Conservation (phyloP, 2,113 vertebrate species). For the Boulengerochromis microlepis region DNA sequence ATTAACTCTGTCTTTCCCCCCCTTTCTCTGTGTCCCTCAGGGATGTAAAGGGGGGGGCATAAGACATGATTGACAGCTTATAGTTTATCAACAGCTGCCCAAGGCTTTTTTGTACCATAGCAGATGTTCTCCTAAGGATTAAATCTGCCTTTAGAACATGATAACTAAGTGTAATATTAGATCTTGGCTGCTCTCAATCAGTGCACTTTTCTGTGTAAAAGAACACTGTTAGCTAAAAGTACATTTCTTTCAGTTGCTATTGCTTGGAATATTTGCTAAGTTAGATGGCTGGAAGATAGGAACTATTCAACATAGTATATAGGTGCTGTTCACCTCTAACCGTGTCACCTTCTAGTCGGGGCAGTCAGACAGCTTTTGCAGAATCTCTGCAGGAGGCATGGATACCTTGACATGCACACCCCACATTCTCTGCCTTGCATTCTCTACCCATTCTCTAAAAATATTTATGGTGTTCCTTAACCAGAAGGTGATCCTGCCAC, state of each 20-base stretch:
- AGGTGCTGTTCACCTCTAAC: not conserved
- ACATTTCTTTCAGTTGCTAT: not conserved
- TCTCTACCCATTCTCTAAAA: not conserved
- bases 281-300: not conserved
- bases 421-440: not conserved
- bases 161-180: slow-evolving; percentile 10
- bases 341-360: not conserved
- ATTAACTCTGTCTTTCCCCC: slow-evolving; percentile 38
- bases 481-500: not conserved
- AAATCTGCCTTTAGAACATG: slow-evolving; percentile 17
- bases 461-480: not conserved
- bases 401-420: not conserved
- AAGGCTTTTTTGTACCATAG: not conserved
- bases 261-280: not conserved
- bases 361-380: not conserved
- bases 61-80: slow-evolving; percentile 48
- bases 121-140: slow-evolving; percentile 56
- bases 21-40: not conserved
- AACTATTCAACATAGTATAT: not conserved
- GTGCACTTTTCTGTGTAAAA: not conserved
- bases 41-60: slow-evolving; percentile 2
- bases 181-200: not conserved
- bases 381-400: not conserved
- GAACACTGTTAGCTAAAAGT: not conserved
- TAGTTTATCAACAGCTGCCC: slow-evolving; percentile 53